phyloP scores from a whole-genome alignment of 2,888 invertebrate species.

The Bhutanitis thaidina region DNA sequence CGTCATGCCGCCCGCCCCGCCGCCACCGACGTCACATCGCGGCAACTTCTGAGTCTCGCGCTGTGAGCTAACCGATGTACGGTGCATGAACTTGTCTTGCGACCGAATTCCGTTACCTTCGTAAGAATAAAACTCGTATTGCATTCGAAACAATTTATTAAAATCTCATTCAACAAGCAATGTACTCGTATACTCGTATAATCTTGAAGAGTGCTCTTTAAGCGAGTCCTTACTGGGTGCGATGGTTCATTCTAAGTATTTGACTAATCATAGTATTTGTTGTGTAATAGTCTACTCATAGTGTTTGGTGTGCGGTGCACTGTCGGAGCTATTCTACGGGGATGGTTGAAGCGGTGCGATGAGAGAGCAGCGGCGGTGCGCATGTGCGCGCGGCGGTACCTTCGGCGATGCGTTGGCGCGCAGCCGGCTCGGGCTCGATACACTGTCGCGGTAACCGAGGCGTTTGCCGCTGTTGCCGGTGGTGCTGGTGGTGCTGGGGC shows the following conservation, averaged over 20 bases:
- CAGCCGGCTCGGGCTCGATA: neutral
- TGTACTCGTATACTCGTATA: neutral
- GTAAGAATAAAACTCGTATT: conserved; percentile 42
- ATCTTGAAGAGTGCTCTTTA: conserved; percentile 13
- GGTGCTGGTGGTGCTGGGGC: conserved; percentile 10
- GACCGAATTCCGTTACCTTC: conserved; percentile 32
- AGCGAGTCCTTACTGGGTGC: neutral
- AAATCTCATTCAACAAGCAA: neutral
- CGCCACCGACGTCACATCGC: conserved; percentile 14
- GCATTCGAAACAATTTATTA: conserved; percentile 35
- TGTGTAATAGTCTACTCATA: neutral
- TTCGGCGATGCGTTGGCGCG: conserved; percentile 22
- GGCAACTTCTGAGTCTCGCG: neutral
- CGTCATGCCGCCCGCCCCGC: conserved; percentile 25
- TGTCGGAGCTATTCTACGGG: conserved; percentile 47
- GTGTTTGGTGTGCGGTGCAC: conserved; percentile 30
- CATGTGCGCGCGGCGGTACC: conserved; percentile 40
- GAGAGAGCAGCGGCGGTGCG: conserved; percentile 44
- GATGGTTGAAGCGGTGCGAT: conserved; percentile 54
- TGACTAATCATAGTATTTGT: no score
- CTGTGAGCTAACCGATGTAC: neutral
- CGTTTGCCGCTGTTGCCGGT: neutral
- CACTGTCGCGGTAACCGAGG: neutral
- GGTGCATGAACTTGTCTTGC: conserved; percentile 9
- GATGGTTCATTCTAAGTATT: neutral